Base-by-base conservation (phyloP, 2,888 invertebrate genomes). In the Ormyrus labotus region DNA sequence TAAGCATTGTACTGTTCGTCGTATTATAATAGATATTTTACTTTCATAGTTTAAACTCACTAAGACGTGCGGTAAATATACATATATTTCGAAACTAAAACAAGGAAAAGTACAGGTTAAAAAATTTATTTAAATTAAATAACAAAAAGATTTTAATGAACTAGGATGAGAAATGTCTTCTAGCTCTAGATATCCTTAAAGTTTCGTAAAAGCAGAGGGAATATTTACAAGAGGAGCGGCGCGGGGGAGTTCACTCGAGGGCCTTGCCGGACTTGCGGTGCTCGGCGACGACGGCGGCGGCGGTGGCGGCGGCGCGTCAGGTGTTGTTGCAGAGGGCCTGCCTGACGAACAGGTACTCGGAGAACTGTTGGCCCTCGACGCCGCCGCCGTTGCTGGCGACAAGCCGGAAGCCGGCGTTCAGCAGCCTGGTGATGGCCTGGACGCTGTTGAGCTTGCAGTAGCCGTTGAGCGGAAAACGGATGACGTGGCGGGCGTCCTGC, bases 371-470 rank as follows among this genome's bases (percentile, higher is more conserved):
- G 6, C 96, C 96, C 88, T 97, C 96, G 57, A 96, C 96, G 5
- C 96, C 96, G 34, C 96, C 96, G 0, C 96, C 96, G 86, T 95
- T 96, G 88, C 96, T 96, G 48, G 96, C 96, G 70, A 95, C 95
- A 80, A 97, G 93, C 84, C 93, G 93, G 91, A 96, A 97, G 72
- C 95, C 95, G 82, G 95, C 93, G 88, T 96, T 96, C 65, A 96
- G 91, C 67, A 96, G 93, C 89, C 96, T 93, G 84, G 96, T 95
- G 87, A 97, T 94, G 82, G 96, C 96, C 91, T 97, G 96, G 83
- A 97, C 94, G n/a, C 96, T 96, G 90, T 96, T 97, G 84, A 97
- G 92, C 91, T 97, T 96, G 92, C 96, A 96, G 91, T 96, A 97
- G 85, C 97, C 96, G 91, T 96, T 97, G 77, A 97, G 92, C 10